Percentiles rank a stretch among this genome's conserved stretches.
These are phyloP conservation scores for Pycnomerus fuliginosus DNA, from an alignment of 2,888 invertebrate genomes.

Conservation along the genomic window DNA sequence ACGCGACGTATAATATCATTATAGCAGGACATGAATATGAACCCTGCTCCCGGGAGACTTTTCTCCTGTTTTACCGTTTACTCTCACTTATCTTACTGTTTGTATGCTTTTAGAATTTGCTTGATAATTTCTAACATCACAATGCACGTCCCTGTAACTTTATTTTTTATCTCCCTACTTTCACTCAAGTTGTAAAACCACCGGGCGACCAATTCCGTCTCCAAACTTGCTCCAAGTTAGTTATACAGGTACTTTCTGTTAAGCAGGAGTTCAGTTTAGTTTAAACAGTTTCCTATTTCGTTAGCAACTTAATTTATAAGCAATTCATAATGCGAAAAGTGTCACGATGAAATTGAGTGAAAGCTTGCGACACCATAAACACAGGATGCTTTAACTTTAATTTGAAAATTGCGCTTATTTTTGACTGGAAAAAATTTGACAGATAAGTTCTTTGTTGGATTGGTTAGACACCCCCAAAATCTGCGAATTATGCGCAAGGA, in stretches of 20 bases:
- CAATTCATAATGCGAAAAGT: constrained; percentile 52
- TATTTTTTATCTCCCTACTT: constrained; percentile 22
- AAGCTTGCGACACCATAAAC: constrained; percentile 34
- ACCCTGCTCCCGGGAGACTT: constrained; percentile 45
- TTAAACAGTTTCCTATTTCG: constrained; percentile 42
- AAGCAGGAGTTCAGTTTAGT: constrained; percentile 35
- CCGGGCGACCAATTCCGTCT: constrained; percentile 21
- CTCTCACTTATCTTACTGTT: constrained; percentile 44
- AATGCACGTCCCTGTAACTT: constrained; percentile 11
- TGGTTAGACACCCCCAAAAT: too few relatives aligned
- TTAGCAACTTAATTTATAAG: constrained; percentile 50
- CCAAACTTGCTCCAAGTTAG: constrained; percentile 39
- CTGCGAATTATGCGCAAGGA: too few relatives aligned
- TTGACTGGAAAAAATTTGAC: too few relatives aligned
- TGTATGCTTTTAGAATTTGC: constrained; percentile 42
- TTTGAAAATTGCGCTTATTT: too few relatives aligned
- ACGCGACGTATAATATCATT: constrained; percentile 45
- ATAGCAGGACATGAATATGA: constrained; percentile 50
- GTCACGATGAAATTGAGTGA: constrained; percentile 50
- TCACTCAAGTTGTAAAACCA: constrained; percentile 16
- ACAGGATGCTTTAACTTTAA: too few relatives aligned
- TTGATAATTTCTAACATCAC: constrained; percentile 29
- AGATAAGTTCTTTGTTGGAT: too few relatives aligned
- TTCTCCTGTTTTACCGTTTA: constrained; percentile 46
- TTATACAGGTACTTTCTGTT: constrained; percentile 39